phyloP scores from a whole-genome alignment of 1,140 invertebrate species.

The Temnothorax nylanderi region DNA sequence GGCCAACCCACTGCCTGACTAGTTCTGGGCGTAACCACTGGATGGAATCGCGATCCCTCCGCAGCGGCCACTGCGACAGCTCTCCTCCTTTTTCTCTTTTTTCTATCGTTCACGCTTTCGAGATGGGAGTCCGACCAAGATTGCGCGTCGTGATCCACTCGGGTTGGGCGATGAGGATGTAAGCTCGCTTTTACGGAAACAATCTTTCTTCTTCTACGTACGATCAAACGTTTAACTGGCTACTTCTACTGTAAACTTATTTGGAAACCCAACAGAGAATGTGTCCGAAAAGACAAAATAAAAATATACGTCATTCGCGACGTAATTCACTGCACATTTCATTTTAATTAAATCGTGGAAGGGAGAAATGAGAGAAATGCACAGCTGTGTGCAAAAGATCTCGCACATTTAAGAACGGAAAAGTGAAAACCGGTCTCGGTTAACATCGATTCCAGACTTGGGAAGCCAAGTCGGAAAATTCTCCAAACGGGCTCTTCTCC shows the following conservation, averaged over 20 bases:
- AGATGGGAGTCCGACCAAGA: constrained; percentile 62
- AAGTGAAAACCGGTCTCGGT: neutral
- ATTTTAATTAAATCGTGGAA: constrained; percentile 2
- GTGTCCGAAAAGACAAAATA: neutral
- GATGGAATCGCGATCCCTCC: constrained; percentile 65
- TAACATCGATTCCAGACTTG: neutral
- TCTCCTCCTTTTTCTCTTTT: constrained; percentile 17
- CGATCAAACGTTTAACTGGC: constrained; percentile 9
- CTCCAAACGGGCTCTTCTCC: neutral
- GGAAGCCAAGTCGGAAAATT: neutral
- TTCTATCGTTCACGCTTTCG: constrained; percentile 55
- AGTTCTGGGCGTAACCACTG: constrained; percentile 80
- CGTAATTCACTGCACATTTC: neutral
- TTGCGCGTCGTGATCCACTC: constrained; percentile 38
- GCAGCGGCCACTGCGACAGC: constrained; percentile 38
- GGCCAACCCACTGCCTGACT: constrained; percentile 76
- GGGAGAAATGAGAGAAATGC: neutral
- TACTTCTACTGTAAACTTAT: neutral
- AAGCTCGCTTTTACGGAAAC: constrained; percentile 28
- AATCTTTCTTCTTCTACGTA: neutral
- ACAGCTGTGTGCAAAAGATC: no score
- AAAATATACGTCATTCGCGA: neutral
- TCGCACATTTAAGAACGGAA: neutral
- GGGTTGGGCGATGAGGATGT: constrained; percentile 17
- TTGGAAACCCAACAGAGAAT: neutral